Conservation (phyloP, 1,140 invertebrate species). For the Homarus americanus region DNA sequence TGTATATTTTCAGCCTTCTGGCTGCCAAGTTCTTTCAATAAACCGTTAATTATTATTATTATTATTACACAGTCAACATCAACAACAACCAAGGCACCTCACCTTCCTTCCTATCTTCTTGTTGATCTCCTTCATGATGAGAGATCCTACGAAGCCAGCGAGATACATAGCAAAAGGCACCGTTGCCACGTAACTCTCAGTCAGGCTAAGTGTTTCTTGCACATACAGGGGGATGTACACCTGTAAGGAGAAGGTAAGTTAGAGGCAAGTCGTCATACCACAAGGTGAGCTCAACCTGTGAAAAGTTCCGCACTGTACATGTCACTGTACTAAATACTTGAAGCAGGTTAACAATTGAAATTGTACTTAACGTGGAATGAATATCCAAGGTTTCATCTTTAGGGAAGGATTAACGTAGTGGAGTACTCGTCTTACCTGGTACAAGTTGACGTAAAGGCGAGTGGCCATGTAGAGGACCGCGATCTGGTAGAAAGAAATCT, state of each 20-base stretch:
- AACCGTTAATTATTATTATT: neutral
- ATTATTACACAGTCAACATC: neutral
- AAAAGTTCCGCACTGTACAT: no score
- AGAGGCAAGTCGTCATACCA: no score
- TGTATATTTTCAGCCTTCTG: no score
- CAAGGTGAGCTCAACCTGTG: no score
- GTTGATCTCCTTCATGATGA: slow-evolving; percentile 85
- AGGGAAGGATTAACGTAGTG: no score
- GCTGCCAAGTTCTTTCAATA: no score
- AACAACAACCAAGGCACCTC: slow-evolving; percentile 55
- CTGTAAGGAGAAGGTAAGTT: slow-evolving; percentile 78
- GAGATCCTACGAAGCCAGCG: slow-evolving; percentile 88
- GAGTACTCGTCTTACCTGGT: slow-evolving; percentile 77
- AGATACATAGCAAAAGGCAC: slow-evolving; percentile 92
- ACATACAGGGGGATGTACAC: slow-evolving; percentile 95
- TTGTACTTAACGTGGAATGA: no score
- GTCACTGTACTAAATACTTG: no score
- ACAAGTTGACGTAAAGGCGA: slow-evolving; percentile 92
- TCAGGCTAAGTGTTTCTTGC: slow-evolving; percentile 87
- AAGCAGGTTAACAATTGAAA: no score
- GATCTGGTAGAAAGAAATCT: slow-evolving; percentile 82
- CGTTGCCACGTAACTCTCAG: slow-evolving; percentile 88
- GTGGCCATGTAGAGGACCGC: slow-evolving; percentile 91
- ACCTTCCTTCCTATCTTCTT: slow-evolving; percentile 84
- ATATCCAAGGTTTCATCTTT: no score